phyloP scores from a whole-genome alignment of 2,113 vertebrate species.

The Hemicordylus capensis region DNA sequence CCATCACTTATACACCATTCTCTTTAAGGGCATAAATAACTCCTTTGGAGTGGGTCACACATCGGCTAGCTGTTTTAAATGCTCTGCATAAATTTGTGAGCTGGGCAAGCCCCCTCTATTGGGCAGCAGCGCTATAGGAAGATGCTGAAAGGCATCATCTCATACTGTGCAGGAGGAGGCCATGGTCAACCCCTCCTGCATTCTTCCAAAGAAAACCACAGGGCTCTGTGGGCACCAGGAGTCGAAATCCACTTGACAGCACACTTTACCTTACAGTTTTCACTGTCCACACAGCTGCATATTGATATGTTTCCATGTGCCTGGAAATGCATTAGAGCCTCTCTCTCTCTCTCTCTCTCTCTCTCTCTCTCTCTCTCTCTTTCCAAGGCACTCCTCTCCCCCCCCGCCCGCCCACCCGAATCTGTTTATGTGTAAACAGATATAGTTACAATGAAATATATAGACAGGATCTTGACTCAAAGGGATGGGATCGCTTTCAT shows the following conservation, averaged over 20 bases:
- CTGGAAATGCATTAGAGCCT: conserved; percentile 26
- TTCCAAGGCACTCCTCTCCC: no score
- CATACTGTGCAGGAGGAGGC: no score
- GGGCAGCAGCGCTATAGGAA: no score
- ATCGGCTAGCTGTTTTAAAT: not conserved
- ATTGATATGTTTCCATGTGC: not conserved
- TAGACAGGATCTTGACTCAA: conserved; percentile 37
- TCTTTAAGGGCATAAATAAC: not conserved
- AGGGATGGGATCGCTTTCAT: conserved; percentile 52
- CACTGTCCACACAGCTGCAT: not conserved
- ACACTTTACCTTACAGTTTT: no score
- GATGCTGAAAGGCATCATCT: no score
- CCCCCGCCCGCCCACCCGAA: not conserved
- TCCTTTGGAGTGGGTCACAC: not conserved
- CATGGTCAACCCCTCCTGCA: no score
- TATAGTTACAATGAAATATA: not conserved
- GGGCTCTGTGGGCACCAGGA: no score
- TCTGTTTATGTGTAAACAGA: conserved; percentile 1
- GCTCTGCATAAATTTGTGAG: not conserved
- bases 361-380: rapidly evolving
- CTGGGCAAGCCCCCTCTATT: not conserved
- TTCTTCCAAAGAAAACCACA: no score
- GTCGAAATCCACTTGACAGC: no score
- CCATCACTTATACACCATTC: not conserved
- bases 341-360: not conserved